Evolutionary conservation across 2,797 vertebrate genomes (phyloP), one percentile per base, ranked within the genome.

Genomic region (Bucorvus abyssinicus): DNA sequence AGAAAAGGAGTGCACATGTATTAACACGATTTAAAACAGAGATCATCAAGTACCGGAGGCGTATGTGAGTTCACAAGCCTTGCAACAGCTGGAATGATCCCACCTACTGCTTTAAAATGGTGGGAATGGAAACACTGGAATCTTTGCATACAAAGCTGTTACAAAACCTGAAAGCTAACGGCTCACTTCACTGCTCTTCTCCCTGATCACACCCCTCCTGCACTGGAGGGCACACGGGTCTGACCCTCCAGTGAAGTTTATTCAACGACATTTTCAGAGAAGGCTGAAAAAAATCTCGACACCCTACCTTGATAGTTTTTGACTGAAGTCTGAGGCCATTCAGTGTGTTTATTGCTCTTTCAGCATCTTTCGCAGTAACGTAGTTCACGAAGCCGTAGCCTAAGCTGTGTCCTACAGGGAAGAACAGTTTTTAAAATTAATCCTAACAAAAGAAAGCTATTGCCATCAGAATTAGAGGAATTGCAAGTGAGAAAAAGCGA

Each of bases 301-400:
- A 52, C 97, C 97, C 98, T 99, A 99, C 99, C 99, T 99, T 99
- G 98, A 99, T 99, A 96, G 99, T 99, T 98, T 99, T 99, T 97
- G 99, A 99, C 98, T 99, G 99, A 97, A 99, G 99, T 97, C 99
- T 99, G 98, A 99, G 98, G 98, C 99, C 99, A 93, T 99, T 99
- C 98, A 99, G 98, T 79, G 99, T 99, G 98, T 98, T 99, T 98
- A 99, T 99, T 97, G 99, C 99, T 99, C 99, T 99, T 98, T 99
- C 99, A 92, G 99, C 99, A 97, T 99, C 99, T 98, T 99, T 99
- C 97, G 99, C 99, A 96, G 99, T 99, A 98, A 99, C 98, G 69
- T 99, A 99, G 98, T 99, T 99, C 98, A 99, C 99, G 97, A 99
- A 99, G 97, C 99, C 99, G 38, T 99, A 99, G 97, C 99, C 99